These are phyloP conservation scores for Excalfactoria chinensis DNA, from an alignment of 2,113 vertebrate species.

Conservation along the genomic window DNA sequence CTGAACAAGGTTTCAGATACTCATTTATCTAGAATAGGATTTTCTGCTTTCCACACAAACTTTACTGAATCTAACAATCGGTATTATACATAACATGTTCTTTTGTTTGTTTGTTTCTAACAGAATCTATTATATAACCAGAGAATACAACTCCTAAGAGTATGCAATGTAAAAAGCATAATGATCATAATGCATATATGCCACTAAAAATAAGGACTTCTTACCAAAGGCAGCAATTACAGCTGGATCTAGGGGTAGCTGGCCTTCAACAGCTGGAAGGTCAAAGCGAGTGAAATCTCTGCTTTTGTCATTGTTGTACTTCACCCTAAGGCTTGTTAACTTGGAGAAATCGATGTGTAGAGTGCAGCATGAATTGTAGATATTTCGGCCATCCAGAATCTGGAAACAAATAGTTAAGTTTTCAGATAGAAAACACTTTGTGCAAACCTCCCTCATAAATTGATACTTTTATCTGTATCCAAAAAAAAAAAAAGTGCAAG, in stretches of 20 bases:
- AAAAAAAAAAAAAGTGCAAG: not conserved
- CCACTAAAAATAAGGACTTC: not conserved
- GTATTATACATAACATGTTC: accelerated
- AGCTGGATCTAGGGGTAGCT: slow-evolving; percentile 65
- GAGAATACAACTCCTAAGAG: not conserved
- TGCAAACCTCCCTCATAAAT: not conserved
- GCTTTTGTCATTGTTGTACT: slow-evolving; percentile 90
- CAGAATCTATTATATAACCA: not conserved
- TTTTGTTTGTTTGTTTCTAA: not conserved
- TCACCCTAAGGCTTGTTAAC: slow-evolving; percentile 84
- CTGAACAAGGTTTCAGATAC: not conserved
- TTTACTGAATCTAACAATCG: not conserved
- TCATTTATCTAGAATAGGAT: not conserved
- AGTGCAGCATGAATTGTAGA: slow-evolving; percentile 85
- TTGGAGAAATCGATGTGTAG: slow-evolving; percentile 86
- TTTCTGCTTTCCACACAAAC: not conserved
- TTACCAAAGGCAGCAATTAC: slow-evolving; percentile 80
- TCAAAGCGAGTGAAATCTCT: slow-evolving; percentile 88
- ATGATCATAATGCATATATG: not conserved
- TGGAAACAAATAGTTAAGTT: slow-evolving; percentile 59
- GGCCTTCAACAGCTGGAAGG: slow-evolving; percentile 82
- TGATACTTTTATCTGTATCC: not conserved
- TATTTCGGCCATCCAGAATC: slow-evolving; percentile 84
- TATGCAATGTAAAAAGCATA: not conserved
- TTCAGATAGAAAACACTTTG: not conserved